phyloP scores from a whole-genome alignment of 2,888 invertebrate genomes.

The Caradrina clavipalpis region DNA sequence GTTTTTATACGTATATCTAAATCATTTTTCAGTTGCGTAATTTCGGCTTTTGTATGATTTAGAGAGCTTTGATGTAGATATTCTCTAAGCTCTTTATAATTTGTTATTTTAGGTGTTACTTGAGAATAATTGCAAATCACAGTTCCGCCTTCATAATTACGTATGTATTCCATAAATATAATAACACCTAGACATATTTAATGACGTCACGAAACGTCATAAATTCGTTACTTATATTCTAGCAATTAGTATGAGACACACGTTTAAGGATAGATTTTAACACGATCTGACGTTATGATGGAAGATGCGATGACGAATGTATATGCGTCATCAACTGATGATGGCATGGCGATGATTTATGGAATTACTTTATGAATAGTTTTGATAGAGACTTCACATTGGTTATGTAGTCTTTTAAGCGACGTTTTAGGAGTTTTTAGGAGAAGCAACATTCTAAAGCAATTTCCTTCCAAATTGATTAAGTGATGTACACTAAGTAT shows the following conservation, averaged over 20 bases:
- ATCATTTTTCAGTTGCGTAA: not conserved
- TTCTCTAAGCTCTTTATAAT: not conserved
- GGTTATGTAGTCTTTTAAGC: not conserved
- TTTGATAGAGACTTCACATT: not conserved
- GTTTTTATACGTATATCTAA: not conserved
- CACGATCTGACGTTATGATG: conserved; percentile 5
- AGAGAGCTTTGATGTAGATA: not conserved
- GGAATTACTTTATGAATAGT: conserved; percentile 12
- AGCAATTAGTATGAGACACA: not conserved
- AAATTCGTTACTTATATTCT: conserved; percentile 14
- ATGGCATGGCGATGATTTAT: conserved; percentile 30
- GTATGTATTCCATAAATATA: not conserved
- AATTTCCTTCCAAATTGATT: too few species aligned
- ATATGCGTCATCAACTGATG: conserved; percentile 32
- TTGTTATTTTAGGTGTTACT: not conserved
- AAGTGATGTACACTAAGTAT: too few species aligned
- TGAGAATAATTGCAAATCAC: conserved; percentile 3
- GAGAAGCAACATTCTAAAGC: too few species aligned
- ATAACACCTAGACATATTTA: conserved; percentile 4
- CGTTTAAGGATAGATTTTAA: conserved; percentile 19
- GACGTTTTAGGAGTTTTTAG: not conserved
- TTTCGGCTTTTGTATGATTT: not conserved
- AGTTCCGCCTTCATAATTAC: not conserved
- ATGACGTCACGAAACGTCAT: conserved; percentile 11
- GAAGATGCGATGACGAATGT: conserved; percentile 34